A percentile compares a stretch with the other conserved stretches of the same genome.
Evolutionary conservation across 2,113 vertebrate genomes (phyloP).

Genomic region (Misgurnus anguillicaudatus): DNA sequence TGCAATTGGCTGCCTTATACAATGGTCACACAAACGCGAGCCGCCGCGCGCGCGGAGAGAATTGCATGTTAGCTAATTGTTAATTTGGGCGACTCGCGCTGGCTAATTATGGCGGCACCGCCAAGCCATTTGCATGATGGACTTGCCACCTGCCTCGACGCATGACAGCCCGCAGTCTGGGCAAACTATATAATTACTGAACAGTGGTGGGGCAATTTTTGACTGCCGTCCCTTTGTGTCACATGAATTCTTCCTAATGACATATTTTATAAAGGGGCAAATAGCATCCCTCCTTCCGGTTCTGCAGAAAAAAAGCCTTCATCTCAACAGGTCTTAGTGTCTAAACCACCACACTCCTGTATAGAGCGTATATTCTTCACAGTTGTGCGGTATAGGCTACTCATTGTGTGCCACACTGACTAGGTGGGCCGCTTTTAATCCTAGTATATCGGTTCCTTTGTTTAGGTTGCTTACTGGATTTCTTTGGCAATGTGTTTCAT

Average conservation of each 20-base stretch:
- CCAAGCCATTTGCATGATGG: constrained; percentile 99
- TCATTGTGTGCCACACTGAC: neutral
- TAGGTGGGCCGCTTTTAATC: constrained; percentile 57
- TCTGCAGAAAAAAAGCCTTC: constrained; percentile 85
- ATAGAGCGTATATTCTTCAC: constrained; percentile 82
- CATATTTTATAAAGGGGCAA: constrained; percentile 99
- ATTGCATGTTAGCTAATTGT: constrained; percentile 99
- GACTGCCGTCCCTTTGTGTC: constrained; percentile 97
- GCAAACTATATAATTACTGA: constrained; percentile 99
- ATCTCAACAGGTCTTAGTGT: constrained; percentile 80
- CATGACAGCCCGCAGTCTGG: constrained; percentile 90
- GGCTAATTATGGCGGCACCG: constrained; percentile 97
- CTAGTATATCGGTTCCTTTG: no score
- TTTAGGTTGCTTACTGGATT: neutral
- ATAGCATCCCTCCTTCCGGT: constrained; percentile 81
- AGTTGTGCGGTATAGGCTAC: constrained; percentile 59
- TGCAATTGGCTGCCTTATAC: constrained; percentile 76
- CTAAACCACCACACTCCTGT: constrained; percentile 67
- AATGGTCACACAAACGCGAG: constrained; percentile 94
- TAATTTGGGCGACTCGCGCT: constrained; percentile 97
- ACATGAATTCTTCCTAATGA: constrained; percentile 99
- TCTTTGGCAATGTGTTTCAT: neutral
- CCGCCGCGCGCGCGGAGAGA: constrained; percentile 88
- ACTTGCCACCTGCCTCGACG: constrained; percentile 98
- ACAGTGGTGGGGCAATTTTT: constrained; percentile 98